Evolutionary conservation across 2,888 invertebrate species (phyloP).

Genomic region (Strigamia maritima): DNA sequence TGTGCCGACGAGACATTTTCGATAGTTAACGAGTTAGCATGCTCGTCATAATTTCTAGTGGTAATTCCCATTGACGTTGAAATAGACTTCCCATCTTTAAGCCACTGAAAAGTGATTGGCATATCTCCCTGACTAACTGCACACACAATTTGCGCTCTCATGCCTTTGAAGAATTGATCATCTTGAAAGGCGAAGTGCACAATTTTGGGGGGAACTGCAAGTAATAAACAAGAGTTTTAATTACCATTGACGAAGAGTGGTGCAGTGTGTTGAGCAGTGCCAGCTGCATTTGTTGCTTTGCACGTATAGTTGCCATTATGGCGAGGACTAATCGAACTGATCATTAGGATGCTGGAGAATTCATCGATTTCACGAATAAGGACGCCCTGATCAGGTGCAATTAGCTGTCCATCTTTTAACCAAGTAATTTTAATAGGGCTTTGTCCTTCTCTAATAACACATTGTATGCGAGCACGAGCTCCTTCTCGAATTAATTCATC

Average conservation of each 20-base stretch:
- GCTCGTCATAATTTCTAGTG: background rate
- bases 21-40: background rate
- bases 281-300: background rate
- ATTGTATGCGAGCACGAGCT: background rate
- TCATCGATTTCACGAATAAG: slow-evolving; percentile 12
- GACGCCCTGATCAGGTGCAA: background rate
- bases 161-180: slow-evolving; percentile 25
- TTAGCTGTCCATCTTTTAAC: background rate
- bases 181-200: slow-evolving; percentile 12
- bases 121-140: too few relatives aligned
- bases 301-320: too few relatives aligned
- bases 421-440: background rate
- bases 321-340: background rate
- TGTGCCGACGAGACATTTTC: background rate
- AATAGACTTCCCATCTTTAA: background rate
- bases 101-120: slow-evolving; percentile 9
- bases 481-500: slow-evolving; percentile 30
- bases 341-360: slow-evolving; percentile 34
- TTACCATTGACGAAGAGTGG: slow-evolving; percentile 19
- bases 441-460: slow-evolving; percentile 13
- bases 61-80: background rate
- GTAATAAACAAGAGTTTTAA: background rate
- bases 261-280: background rate
- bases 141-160: too few relatives aligned
- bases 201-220: slow-evolving; percentile 15